A percentile compares a stretch with the other conserved stretches of the same genome.
phyloP scores from a whole-genome alignment of 2,797 vertebrate genomes.

The Enteromius radiatus region DNA sequence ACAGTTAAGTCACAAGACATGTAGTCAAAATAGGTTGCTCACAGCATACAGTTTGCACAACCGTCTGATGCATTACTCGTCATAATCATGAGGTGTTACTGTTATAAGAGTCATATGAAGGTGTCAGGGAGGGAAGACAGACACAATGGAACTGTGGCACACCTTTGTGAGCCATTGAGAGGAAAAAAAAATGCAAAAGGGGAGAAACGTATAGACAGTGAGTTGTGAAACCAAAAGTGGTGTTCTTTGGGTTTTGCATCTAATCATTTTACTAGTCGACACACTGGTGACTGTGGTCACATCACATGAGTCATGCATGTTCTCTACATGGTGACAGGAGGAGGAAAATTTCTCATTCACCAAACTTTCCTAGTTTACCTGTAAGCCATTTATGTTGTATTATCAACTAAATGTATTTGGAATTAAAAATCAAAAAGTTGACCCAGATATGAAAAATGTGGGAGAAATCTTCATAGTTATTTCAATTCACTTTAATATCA shows the following conservation, averaged over 20 bases:
- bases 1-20: not conserved
- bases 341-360: not conserved
- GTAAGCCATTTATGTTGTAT: not conserved
- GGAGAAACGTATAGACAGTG: not conserved
- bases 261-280: not conserved
- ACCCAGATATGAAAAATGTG: not conserved
- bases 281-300: too few species aligned
- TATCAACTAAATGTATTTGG: not conserved
- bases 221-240: not conserved
- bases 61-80: not conserved
- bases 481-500: not conserved
- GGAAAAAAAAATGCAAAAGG: not conserved
- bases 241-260: not conserved
- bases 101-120: not conserved
- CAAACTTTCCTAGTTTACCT: not conserved
- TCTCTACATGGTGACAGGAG: not conserved
- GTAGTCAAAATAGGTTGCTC: not conserved
- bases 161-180: not conserved
- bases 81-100: not conserved
- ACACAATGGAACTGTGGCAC: not conserved
- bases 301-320: not conserved
- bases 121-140: not conserved
- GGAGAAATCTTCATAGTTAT: not conserved
- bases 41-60: not conserved
- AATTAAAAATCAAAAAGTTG: not conserved